A percentile compares a stretch with the other conserved stretches of the same genome.
Conservation (phyloP, 2,888 invertebrate genomes). For the Drosophila hamatofila region DNA sequence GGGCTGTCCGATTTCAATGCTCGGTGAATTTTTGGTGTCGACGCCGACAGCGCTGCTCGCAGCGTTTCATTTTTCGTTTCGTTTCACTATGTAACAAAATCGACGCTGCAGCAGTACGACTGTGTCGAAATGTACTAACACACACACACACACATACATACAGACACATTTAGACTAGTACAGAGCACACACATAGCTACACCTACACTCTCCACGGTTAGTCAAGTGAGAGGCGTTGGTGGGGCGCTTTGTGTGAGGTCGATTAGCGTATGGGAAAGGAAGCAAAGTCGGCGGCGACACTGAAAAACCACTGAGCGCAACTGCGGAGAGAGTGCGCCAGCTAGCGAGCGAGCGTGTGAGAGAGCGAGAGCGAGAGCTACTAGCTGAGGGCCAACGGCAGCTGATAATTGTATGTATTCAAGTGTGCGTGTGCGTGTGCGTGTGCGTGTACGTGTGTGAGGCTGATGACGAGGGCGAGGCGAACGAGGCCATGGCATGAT, state of each 20-base stretch:
- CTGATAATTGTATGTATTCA: constrained; percentile 68
- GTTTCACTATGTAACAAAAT: constrained; percentile 56
- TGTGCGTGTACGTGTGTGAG: constrained; percentile 15
- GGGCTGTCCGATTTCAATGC: constrained; percentile 51
- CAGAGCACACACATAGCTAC: constrained; percentile 25
- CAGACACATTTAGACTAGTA: constrained; percentile 12
- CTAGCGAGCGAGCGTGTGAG: constrained; percentile 25
- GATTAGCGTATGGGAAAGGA: constrained; percentile 67
- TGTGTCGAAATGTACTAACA: constrained; percentile 55
- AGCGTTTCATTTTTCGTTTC: constrained; percentile 77
- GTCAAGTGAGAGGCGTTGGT: constrained; percentile 48
- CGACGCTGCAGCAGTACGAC: constrained; percentile 28
- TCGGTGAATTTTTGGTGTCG: constrained; percentile 52
- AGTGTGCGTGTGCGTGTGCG: constrained; percentile 31
- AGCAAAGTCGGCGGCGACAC: constrained; percentile 59
- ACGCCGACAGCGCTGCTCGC: constrained; percentile 66
- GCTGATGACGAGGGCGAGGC: constrained; percentile 38
- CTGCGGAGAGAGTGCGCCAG: constrained; percentile 54
- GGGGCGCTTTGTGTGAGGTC: constrained; percentile 70
- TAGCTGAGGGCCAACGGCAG: constrained; percentile 69
- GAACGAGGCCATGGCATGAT: constrained; percentile 60
- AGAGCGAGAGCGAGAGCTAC: not conserved
- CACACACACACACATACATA: constrained; percentile 32
- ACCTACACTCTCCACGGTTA: constrained; percentile 59
- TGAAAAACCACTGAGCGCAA: constrained; percentile 70